Conservation (phyloP, 2,113 vertebrate species). For the Gambusia holbrooki region DNA sequence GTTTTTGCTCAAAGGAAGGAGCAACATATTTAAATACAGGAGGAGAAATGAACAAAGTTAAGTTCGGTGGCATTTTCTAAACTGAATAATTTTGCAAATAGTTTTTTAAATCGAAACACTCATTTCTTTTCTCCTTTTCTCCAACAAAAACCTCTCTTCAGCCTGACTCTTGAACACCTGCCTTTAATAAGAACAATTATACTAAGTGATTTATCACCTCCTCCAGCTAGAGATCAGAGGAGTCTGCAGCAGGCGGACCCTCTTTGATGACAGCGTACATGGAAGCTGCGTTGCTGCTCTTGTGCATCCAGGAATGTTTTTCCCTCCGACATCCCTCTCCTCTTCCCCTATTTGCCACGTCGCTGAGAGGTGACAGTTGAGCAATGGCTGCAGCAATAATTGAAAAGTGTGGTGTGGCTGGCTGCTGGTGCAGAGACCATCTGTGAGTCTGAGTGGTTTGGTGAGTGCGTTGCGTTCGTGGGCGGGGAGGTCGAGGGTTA, state of each 20-base stretch:
- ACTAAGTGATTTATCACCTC: slow-evolving; percentile 72
- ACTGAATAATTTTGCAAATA: no score
- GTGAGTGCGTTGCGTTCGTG: slow-evolving; percentile 65
- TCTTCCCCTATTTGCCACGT: slow-evolving; percentile 24
- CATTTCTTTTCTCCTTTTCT: slow-evolving; percentile 22
- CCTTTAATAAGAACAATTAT: slow-evolving; percentile 65
- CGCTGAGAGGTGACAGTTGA: slow-evolving; percentile 63
- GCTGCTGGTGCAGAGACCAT: slow-evolving; percentile 69
- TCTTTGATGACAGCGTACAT: slow-evolving; percentile 33
- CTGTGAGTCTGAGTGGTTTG: slow-evolving; percentile 78
- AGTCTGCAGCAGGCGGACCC: background rate
- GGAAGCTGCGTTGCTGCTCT: slow-evolving; percentile 5
- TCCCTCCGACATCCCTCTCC: slow-evolving; percentile 5
- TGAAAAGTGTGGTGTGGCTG: slow-evolving; percentile 80
- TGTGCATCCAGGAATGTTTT: slow-evolving; percentile 62
- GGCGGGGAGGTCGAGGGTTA: slow-evolving; percentile 70
- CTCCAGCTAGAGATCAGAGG: slow-evolving; percentile 50
- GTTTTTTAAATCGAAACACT: slow-evolving; percentile 46
- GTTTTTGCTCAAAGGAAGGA: background rate
- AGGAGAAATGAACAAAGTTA: background rate
- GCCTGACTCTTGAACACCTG: slow-evolving; percentile 36
- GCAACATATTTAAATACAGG: background rate
- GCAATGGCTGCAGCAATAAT: slow-evolving; percentile 78
- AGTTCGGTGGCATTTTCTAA: background rate
- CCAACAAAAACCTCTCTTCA: slow-evolving; percentile 11